Evolutionary conservation across 2,888 invertebrate genomes (phyloP).

Genomic region (Lamproptera curius): DNA sequence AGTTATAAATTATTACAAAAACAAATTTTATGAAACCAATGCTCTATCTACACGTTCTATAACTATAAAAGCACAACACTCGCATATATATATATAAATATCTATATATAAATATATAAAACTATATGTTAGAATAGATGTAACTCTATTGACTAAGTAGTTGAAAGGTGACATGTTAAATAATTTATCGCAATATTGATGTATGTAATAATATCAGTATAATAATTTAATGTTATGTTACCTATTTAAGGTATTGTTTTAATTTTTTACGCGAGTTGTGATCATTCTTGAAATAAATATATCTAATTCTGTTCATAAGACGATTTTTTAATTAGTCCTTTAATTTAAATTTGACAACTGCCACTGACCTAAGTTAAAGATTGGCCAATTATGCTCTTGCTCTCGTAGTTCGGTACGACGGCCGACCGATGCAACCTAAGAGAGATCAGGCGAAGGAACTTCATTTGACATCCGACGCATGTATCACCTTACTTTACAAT

Average conservation of each 20-base stretch:
- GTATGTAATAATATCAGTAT: too few species aligned
- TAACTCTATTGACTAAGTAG: neutral
- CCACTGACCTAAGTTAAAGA: too few species aligned
- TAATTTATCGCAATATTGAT: slow-evolving; percentile 13
- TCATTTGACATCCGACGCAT: too few species aligned
- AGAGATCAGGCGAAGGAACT: too few species aligned
- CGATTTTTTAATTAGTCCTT: slow-evolving; percentile 46
- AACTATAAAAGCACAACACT: too few species aligned
- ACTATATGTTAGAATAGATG: neutral
- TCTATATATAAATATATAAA: neutral
- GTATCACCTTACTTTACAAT: too few species aligned
- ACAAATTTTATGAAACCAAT: neutral
- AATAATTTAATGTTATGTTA: slow-evolving; percentile 29
- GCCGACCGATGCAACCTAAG: too few species aligned
- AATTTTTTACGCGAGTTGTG: slow-evolving; percentile 62
- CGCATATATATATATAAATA: too few species aligned
- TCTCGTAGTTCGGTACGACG: too few species aligned
- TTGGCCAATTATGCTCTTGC: too few species aligned
- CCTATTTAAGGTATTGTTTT: slow-evolving; percentile 48
- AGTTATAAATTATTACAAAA: too few species aligned
- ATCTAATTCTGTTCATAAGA: slow-evolving; percentile 53
- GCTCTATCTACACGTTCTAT: neutral
- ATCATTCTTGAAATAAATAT: slow-evolving; percentile 48
- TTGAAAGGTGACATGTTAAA: neutral
- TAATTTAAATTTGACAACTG: too few species aligned